Evolutionary conservation across 2,888 invertebrate genomes (phyloP), one percentile per base, ranked within the genome.

Genomic region (Teinopalpus imperialis): DNA sequence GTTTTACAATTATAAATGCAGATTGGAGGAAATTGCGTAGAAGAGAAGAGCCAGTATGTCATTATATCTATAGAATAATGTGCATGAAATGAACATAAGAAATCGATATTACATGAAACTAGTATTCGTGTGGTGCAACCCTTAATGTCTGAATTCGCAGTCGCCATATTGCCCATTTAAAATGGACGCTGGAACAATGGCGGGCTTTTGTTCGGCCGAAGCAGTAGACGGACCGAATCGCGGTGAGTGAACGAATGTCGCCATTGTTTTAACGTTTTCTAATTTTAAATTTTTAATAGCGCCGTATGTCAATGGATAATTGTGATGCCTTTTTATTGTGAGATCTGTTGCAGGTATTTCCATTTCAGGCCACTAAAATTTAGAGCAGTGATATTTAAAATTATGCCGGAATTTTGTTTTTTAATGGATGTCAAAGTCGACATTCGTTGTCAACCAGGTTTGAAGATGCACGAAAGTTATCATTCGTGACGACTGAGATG

Each of bases 111-210:
- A 41, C 13, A 3, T 24, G n/a, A 34, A 40, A 46, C 40, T 41
- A 40, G 40, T 43, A 36, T 23, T 26, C 39, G 31, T 37, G 44
- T 29, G 24, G 24, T 18, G 32, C 39, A 20, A 30, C 46, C 46
- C 30, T 35, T 46, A 46, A 31, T 24, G 44, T 39, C 40, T 77
- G 78, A 79, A 80, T 80, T 81, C 60, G 59, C 58, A 54, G 71
- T 63, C 73, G 87, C 87, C 87, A 88, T 88, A 83, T 87, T 87
- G 82, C 79, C 86, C 81, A 82, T 86, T 86, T 87, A 83, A 83
- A 86, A 88, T 85, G 85, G 88, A 86, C 87, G 83, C 59, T 66
- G 69, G 70, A 74, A 88, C 86, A 88, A 86, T 86, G 73, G 80
- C 55, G 55, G 54, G 59, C 80, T 70, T 81, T 86, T 88, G 83